phyloP scores from a whole-genome alignment of 2,888 invertebrate genomes.

The Unio delphinus region DNA sequence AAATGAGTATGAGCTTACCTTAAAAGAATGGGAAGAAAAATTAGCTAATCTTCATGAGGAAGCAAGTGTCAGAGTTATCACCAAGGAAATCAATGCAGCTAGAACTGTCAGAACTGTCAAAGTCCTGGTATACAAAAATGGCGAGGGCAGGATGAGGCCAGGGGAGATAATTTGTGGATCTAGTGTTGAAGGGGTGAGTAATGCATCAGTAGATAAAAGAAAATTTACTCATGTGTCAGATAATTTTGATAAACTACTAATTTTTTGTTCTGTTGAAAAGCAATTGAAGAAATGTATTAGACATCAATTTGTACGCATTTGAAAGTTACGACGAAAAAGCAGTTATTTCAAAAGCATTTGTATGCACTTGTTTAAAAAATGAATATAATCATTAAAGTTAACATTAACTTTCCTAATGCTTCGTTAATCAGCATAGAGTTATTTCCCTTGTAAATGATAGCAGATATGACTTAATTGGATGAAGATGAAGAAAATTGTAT shows the following conservation, averaged over 20 bases:
- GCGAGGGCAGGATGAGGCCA: conserved; percentile 64
- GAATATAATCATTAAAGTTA: too few species aligned
- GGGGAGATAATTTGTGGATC: conserved; percentile 69
- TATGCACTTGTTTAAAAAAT: too few species aligned
- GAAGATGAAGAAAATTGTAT: too few species aligned
- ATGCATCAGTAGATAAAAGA: background rate
- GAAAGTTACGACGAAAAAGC: too few species aligned
- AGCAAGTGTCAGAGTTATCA: conserved; percentile 59
- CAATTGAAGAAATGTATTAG: too few species aligned
- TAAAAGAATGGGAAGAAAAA: conserved; percentile 63
- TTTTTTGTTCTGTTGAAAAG: background rate
- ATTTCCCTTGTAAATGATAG: too few species aligned
- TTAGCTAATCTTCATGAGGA: conserved; percentile 58
- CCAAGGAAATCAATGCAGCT: conserved; percentile 67
- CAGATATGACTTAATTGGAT: too few species aligned
- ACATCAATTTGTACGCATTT: too few species aligned
- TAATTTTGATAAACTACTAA: background rate
- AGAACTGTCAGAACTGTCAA: conserved; percentile 64
- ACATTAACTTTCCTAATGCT: too few species aligned
- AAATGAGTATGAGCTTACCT: conserved; percentile 66
- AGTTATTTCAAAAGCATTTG: too few species aligned
- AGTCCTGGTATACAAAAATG: conserved; percentile 69
- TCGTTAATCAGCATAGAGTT: too few species aligned
- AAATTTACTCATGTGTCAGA: background rate
- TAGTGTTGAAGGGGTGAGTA: conserved; percentile 66